Conservation (phyloP, 2,113 vertebrate species). For the Panurus biarmicus region DNA sequence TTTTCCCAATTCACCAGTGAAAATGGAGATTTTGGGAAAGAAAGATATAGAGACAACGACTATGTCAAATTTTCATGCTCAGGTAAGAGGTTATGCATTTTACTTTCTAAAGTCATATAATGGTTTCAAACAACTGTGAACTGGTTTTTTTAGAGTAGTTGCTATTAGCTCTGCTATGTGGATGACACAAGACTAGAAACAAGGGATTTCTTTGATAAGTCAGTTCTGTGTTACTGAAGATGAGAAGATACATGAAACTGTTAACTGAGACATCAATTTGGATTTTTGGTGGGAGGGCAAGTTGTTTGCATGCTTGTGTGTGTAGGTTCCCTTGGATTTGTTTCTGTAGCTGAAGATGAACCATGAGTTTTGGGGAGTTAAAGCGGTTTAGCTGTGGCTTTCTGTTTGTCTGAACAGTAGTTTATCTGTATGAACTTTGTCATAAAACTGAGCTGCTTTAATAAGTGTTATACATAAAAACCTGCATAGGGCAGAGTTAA, state of each 20-base stretch:
- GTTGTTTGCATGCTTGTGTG: not conserved
- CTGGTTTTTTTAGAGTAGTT: not conserved
- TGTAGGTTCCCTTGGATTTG: not conserved
- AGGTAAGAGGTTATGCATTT: slow-evolving; percentile 81
- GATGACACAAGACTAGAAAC: not conserved
- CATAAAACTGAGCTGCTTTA: not conserved
- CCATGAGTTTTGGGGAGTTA: not conserved
- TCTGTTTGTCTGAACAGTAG: not conserved
- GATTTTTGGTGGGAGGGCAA: not conserved
- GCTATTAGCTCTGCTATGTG: not conserved
- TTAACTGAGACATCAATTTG: not conserved
- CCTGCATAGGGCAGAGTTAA: not conserved
- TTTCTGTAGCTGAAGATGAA: not conserved
- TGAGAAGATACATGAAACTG: not conserved
- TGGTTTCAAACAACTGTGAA: slow-evolving; percentile 38
- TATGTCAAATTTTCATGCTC: slow-evolving; percentile 96
- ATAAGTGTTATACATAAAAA: not conserved
- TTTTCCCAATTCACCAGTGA: slow-evolving; percentile 95
- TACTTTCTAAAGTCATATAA: slow-evolving; percentile 39
- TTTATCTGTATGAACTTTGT: not conserved
- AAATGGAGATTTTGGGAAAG: slow-evolving; percentile 98
- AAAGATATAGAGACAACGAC: slow-evolving; percentile 99
- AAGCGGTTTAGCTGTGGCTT: not conserved
- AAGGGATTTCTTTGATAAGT: not conserved
- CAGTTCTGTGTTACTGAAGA: not conserved